Evolutionary conservation across 2,888 invertebrate species (phyloP).

Genomic region (Linnaemya tessellans): DNA sequence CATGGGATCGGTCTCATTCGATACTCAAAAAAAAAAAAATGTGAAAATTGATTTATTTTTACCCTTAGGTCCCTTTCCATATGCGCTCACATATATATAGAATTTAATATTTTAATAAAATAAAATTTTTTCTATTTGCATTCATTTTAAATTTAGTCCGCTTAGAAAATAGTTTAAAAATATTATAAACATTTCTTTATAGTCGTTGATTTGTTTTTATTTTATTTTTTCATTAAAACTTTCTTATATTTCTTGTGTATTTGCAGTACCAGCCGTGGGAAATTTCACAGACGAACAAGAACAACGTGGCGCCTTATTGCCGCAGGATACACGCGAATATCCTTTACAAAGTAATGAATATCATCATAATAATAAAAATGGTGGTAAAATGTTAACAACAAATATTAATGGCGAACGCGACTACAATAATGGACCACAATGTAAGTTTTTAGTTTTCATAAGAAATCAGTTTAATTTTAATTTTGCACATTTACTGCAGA

Average conservation of each 20-base stretch:
- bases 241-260: not conserved
- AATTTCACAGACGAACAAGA: constrained; percentile 87
- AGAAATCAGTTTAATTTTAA: constrained; percentile 5
- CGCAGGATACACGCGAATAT: constrained; percentile 85
- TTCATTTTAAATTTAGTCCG: too few relatives aligned
- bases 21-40: too few relatives aligned
- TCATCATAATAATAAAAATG: constrained; percentile 84
- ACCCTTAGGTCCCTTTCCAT: too few relatives aligned
- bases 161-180: not conserved
- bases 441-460: constrained; percentile 75
- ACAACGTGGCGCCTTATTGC: constrained; percentile 79
- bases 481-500: constrained; percentile 1
- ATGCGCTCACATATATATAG: too few relatives aligned
- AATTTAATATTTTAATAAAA: too few relatives aligned
- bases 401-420: constrained; percentile 75
- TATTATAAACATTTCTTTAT: not conserved
- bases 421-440: constrained; percentile 80
- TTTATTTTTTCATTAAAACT: too few relatives aligned
- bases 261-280: constrained; percentile 85
- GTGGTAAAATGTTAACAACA: constrained; percentile 73
- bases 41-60: too few relatives aligned
- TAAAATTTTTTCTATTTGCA: too few relatives aligned
- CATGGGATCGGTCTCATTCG: too few relatives aligned
- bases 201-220: constrained; percentile 9
- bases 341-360: constrained; percentile 87